Base-by-base conservation (phyloP, 2,113 vertebrate genomes). In the Athene cunicularia region DNA sequence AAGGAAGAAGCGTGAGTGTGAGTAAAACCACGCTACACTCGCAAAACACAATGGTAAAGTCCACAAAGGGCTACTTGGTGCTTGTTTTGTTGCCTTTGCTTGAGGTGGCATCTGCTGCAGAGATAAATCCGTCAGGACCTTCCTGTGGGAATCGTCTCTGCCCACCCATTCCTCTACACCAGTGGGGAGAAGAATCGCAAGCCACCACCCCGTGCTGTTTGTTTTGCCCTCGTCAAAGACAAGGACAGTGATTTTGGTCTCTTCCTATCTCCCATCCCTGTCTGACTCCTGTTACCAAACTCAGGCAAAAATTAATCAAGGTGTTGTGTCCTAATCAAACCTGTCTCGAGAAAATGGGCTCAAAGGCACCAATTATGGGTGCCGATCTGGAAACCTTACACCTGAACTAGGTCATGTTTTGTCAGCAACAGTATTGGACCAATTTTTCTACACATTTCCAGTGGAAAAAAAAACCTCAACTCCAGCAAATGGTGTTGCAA, bases 401-500 rank as follows among this genome's bases (percentile, higher is more conserved):
- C 67, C 63, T 84, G 68, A 89, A 94, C 53, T 93, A 80, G 77
- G 80, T 96, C 86, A 59, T 75, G 62, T 91, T 91, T 94, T 86
- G 45, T 79, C 85, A 84, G 86, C 80, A 77, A 72, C 84, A 72
- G 28, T 45, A 90, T 45, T 95, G 66, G 77, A 93, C 95, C 91
- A 59, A 88, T 95, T 96, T 95, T 96, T 90, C 49, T 75, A 84
- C 80, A 59, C 53, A 84, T 91, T 96, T 83, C 89, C 81, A 93
- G 95, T 89, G 95, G n/a, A n/a, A 94, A 96, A 96, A 97, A 96
- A 88, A 15, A 41, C 88, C 66, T 95, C 85, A 89, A 96, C 94
- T 91, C 85, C 64, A 94, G 97, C 77, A 97, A 97, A 96, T 22
- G 28, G 90, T 97, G 96, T 96, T 97, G 97, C 95, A 96, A 98